These are phyloP conservation scores for Pituophis catenifer DNA, from an alignment of 2,113 vertebrate species.

Conservation along the genomic window DNA sequence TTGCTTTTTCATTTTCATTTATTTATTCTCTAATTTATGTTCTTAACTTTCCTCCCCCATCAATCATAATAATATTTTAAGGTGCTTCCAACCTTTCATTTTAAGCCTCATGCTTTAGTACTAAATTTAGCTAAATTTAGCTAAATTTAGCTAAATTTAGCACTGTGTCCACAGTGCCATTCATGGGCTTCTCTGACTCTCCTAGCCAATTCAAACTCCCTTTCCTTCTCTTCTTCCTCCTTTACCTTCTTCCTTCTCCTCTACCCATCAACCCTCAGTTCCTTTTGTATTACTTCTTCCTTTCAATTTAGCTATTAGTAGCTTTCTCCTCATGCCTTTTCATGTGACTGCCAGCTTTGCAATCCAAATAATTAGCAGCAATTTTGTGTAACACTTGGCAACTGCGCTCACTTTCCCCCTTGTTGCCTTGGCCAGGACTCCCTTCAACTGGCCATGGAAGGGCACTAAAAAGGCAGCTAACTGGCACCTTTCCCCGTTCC, in stretches of 20 bases:
- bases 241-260: neutral
- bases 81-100: neutral
- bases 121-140: neutral
- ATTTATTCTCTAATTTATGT: neutral
- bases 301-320: neutral
- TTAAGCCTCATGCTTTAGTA: neutral
- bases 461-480: neutral
- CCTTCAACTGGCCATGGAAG: neutral
- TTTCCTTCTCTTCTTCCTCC: neutral
- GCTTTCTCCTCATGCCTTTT: neutral
- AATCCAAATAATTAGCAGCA: neutral
- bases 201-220: neutral
- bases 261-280: neutral
- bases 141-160: neutral
- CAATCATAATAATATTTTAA: neutral
- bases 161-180: neutral
- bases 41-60: neutral
- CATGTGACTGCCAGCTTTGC: neutral
- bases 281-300: neutral
- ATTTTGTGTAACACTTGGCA: neutral
- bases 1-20: neutral
- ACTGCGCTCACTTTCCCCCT: neutral
- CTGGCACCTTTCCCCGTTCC: neutral
- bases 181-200: neutral
- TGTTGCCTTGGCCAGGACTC: neutral